Evolutionary conservation across 2,113 vertebrate species (phyloP), one percentile per base, ranked within the genome.

Genomic region (Indri indri): DNA sequence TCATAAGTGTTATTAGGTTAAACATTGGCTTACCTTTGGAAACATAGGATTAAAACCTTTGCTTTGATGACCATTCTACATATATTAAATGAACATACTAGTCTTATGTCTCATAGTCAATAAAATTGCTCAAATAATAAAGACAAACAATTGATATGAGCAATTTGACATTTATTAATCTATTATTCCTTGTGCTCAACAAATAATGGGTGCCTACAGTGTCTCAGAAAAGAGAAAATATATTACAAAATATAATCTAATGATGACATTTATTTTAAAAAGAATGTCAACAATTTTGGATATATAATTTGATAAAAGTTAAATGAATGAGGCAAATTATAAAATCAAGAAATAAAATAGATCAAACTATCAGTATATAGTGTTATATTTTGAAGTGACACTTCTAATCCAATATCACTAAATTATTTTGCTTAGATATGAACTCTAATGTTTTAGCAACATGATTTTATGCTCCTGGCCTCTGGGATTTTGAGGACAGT

Each of bases 121-220:
- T 65, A 73, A 82, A 12, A 3, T 90, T 88, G 18, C n/a, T 85
- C 34, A 37, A 79, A 79, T 27, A 83, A 74, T 83, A 37, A 89
- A 85, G 61, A 73, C 7, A 81, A 57, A 87, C 5, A 23, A 81
- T 96, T 76, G 66, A 80, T 54, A 45, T 47, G 40, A 95, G 6
- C 6, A 84, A 92, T 94, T 92, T 96, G 59, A 93, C 32, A 71
- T 66, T 90, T 94, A 61, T 83, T 96, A 93, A 97, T 85, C 80
- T 95, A 83, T 80, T 88, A 77, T 91, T 80, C 54, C 34, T 30
- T 61, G 2, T 16, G 50, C 12, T 95, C 34, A 92, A 52, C 18
- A 71, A 88, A 65, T 76, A 89, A 81, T 52, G 50, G 89, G 12
- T 80, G 13, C 42, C 73, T 93, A 42, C 20, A 52, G 9, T 79